Evolutionary conservation across 2,888 invertebrate species (phyloP), one percentile per base, ranked within the genome.

Genomic region (Yponomeuta sedellus): DNA sequence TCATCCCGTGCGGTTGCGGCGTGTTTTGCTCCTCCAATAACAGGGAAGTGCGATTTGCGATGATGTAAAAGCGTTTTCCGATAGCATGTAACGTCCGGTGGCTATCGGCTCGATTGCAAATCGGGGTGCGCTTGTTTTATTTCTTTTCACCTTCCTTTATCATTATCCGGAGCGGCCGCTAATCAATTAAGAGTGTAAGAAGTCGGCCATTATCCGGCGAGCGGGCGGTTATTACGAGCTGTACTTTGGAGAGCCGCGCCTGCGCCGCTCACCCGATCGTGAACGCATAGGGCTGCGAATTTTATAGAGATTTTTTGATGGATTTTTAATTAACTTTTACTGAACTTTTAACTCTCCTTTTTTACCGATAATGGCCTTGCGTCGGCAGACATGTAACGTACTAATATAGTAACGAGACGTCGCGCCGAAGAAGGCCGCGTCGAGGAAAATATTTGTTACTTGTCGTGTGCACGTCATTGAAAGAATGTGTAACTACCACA

Each of bases 111-210:
- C 79, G 82, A 83, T 85, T 79, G 86, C 86, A 87, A 88, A 90
- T 88, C 86, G 82, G 82, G 79, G 81, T 78, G 79, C 79, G 77
- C 81, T 82, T 81, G 79, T 87, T 88, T 88, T 88, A 86, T 90
- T 91, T 88, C 86, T 89, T 90, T 91, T 88, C 87, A 88, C 88
- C 87, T 89, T 88, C 84, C 90, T 88, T 90, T 91, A 89, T 91
- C 89, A 91, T 92, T 91, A 92, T 86, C 78, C 86, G 81, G 81
- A 83, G 87, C 87, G 85, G 88, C 91, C 91, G 91, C 91, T 91
- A 91, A 92, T 91, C 92, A 92, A 92, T 92, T 91, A 92, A 91
- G 90, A 90, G 88, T 85, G 86, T 89, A 90, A 90, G 90, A 88
- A 89, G 90, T 89, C 87, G 82, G 86, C 88, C 84, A 90, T 91